Evolutionary conservation across 2,113 vertebrate genomes (phyloP).

Genomic region (Motacilla alba): DNA sequence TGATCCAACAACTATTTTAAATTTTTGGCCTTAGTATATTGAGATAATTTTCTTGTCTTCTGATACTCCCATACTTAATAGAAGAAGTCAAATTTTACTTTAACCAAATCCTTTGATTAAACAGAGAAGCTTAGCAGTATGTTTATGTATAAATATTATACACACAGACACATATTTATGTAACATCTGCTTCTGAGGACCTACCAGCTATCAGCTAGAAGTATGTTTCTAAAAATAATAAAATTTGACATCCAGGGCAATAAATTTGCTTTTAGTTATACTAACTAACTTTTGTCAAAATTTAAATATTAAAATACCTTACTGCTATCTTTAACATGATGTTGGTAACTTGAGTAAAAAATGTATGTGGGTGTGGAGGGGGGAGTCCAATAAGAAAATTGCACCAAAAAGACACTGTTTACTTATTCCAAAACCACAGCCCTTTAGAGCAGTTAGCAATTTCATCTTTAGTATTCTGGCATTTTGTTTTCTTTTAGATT

Average conservation of each 20-base stretch:
- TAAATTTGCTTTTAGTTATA: neutral
- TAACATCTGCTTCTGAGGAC: neutral
- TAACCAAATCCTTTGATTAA: neutral
- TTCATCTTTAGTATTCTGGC: neutral
- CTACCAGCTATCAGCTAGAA: neutral
- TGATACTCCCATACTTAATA: neutral
- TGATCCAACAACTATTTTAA: neutral
- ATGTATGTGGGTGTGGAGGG: no score
- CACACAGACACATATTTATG: neutral
- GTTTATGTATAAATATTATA: neutral
- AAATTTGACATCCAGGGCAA: neutral
- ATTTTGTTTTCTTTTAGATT: neutral
- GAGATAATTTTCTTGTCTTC: neutral
- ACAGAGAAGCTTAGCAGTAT: neutral
- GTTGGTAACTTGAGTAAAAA: neutral
- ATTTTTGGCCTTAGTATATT: neutral
- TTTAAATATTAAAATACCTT: neutral
- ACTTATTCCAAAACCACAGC: neutral
- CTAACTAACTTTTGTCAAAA: neutral
- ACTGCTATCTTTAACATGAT: neutral
- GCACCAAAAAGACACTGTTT: neutral
- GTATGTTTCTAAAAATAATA: neutral
- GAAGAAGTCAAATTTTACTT: neutral
- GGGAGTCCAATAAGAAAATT: neutral
- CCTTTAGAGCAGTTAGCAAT: neutral